Evolutionary conservation across 2,888 invertebrate genomes (phyloP).

Genomic region (Miltochrista miniata): DNA sequence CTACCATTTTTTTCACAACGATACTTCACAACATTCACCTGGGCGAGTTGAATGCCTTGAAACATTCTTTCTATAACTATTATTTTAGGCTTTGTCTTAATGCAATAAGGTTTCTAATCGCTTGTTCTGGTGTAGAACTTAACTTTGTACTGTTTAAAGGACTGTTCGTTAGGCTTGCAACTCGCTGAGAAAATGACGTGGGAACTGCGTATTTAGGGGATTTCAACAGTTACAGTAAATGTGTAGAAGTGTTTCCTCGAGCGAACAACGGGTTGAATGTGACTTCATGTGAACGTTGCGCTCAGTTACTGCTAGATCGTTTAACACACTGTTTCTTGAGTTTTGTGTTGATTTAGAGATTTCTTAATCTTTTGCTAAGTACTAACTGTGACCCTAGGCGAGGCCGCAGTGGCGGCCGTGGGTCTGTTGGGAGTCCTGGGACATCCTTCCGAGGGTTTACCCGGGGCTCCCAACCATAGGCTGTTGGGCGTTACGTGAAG

Average conservation of each 20-base stretch:
- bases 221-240: slow-evolving; percentile 27
- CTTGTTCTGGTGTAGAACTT: neutral
- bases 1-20: slow-evolving; percentile 25
- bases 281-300: slow-evolving; percentile 12
- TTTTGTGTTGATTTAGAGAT: too few species aligned
- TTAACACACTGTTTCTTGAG: neutral
- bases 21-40: slow-evolving; percentile 39
- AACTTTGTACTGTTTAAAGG: slow-evolving; percentile 29
- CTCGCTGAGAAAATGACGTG: slow-evolving; percentile 44
- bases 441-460: too few species aligned
- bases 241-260: slow-evolving; percentile 20
- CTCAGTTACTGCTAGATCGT: slow-evolving; percentile 6
- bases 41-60: slow-evolving; percentile 42
- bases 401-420: too few species aligned
- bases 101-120: slow-evolving; percentile 9
- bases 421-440: too few species aligned
- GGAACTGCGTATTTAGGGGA: slow-evolving; percentile 48
- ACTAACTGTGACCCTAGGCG: too few species aligned
- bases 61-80: slow-evolving; percentile 17
- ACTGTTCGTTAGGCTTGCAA: slow-evolving; percentile 50
- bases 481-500: too few species aligned
- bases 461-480: too few species aligned
- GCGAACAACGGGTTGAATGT: slow-evolving; percentile 10
- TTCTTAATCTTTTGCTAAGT: too few species aligned
- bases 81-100: neutral